These are phyloP conservation scores for Sepioteuthis lessoniana DNA, from an alignment of 2,888 invertebrate genomes.

Conservation along the genomic window DNA sequence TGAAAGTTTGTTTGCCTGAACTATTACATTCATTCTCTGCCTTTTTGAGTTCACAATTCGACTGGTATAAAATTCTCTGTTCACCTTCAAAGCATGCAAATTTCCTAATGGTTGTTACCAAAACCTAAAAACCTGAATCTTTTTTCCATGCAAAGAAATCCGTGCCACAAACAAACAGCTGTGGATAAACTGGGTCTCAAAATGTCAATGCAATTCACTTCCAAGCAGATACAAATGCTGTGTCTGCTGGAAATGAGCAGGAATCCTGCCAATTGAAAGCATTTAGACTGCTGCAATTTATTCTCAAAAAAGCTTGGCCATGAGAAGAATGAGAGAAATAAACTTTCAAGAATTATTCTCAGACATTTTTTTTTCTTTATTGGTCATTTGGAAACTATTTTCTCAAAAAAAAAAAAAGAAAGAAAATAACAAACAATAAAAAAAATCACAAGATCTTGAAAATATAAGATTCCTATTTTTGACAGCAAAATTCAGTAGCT, in stretches of 20 bases:
- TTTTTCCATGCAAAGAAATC: not conserved
- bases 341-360: not conserved
- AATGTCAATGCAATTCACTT: conserved; percentile 33
- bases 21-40: not conserved
- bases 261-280: not conserved
- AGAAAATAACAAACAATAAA: not conserved
- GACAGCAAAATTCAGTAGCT: not conserved
- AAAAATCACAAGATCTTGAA: conserved; percentile 17
- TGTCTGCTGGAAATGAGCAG: not conserved
- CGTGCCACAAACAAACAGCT: not conserved
- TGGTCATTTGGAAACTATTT: not conserved
- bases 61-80: not conserved
- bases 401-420: not conserved
- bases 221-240: not conserved
- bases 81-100: not conserved
- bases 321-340: not conserved
- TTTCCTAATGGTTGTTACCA: not conserved
- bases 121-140: not conserved
- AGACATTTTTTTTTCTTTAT: not conserved
- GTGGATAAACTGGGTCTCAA: not conserved
- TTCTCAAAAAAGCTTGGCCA: not conserved
- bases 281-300: not conserved
- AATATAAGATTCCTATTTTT: not conserved
- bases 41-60: not conserved
- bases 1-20: not conserved